Base-by-base conservation (phyloP, 2,113 vertebrate genomes). In the Tiliqua scincoides region DNA sequence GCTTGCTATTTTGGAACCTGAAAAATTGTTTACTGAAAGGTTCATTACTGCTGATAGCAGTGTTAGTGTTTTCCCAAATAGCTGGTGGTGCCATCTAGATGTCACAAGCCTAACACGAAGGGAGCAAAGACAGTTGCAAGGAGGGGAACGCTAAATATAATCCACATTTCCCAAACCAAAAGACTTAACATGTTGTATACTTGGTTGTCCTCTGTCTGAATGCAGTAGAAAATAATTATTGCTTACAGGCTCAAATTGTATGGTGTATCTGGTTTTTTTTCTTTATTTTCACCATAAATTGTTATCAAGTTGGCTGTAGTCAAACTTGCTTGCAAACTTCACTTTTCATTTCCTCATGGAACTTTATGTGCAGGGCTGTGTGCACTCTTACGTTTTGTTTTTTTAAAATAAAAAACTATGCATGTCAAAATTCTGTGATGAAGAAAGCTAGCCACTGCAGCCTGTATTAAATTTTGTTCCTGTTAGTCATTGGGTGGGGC, bases 21-120 rank as follows among this genome's bases (percentile, higher is more conserved):
- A 89, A 88, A 85, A 86, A 63, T 73, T 90, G n/a, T 78, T 84
- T 92, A 75, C 85, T 83, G 87, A 89, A 91, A 89, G 67, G 67
- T 54, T 89, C 32, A 25, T 67, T 89, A 80, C 65, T 82, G 61
- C 83, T 86, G 62, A 82, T 77, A 54, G 52, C 77, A 62, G 68
- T 84, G 25, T 71, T 52, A 35, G 3, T 4, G 68, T 23, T 85
- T 93, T 71, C 73, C 65, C 68, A 85, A 68, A 37, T 20, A 89
- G 59, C 61, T 89, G 52, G 52, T 92, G 91, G 63, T 59, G 74
- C 84, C 20, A 5, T 63, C 23, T 89, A 32, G 67, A 78, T 89
- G 79, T 85, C 70, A 86, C 30, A 90, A 52, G 82, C 61, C 0
- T 71, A 54, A 79, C 72, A 48, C 81, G 40, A 65, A 77, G 87